Conservation (phyloP, 2,797 vertebrate genomes). For the Coregonus sp. region DNA sequence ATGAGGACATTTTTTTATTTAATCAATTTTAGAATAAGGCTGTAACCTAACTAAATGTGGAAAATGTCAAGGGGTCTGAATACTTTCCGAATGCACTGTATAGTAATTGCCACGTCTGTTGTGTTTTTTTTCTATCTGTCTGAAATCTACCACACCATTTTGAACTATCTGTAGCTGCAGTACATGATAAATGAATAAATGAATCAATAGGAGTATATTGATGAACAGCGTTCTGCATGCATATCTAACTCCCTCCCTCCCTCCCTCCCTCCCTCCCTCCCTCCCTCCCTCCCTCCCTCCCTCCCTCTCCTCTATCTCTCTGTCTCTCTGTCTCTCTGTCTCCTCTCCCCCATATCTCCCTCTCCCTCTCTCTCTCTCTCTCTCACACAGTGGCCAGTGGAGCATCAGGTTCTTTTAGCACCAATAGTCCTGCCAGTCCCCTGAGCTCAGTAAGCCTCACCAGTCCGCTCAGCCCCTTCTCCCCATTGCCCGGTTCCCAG, state of each 20-base stretch:
- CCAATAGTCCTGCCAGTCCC: slow-evolving; percentile 95
- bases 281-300: not conserved
- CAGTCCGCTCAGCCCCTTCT: slow-evolving; percentile 94
- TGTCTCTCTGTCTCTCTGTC: too few species aligned
- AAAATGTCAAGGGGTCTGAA: too few species aligned
- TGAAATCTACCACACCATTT: not conserved
- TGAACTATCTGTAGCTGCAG: not conserved
- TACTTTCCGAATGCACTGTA: too few species aligned
- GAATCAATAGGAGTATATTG: not conserved
- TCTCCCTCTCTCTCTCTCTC: not conserved
- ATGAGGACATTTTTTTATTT: too few species aligned
- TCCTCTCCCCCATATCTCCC: too few species aligned
- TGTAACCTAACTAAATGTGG: too few species aligned
- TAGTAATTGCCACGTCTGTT: not conserved
- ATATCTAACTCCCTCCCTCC: not conserved
- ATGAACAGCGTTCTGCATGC: not conserved
- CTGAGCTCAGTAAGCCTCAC: slow-evolving; percentile 93
- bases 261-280: too few species aligned
- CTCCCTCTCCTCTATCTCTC: too few species aligned
- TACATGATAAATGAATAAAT: not conserved
- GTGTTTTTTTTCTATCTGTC: not conserved
- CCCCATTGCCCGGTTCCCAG: slow-evolving; percentile 88
- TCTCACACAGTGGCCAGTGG: slow-evolving; percentile 77
- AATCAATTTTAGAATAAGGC: too few species aligned
- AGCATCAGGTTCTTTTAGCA: slow-evolving; percentile 87